phyloP scores from a whole-genome alignment of 2,797 vertebrate species.

The Argyrosomus regius region DNA sequence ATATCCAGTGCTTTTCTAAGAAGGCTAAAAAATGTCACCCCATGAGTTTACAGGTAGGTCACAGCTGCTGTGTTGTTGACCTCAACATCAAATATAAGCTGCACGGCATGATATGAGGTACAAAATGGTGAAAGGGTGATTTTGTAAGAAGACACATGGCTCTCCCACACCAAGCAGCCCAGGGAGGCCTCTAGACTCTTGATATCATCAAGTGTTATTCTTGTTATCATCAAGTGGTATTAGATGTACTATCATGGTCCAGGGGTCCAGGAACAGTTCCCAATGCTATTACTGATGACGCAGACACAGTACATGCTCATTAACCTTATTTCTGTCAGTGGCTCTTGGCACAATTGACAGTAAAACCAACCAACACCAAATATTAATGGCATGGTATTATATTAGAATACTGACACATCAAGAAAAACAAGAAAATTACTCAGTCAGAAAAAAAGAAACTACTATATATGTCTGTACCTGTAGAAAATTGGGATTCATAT shows the following conservation, averaged over 20 bases:
- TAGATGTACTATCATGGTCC: neutral
- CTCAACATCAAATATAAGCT: neutral
- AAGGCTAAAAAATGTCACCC: neutral
- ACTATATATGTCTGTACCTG: neutral
- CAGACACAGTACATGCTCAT: neutral
- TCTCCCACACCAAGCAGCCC: neutral
- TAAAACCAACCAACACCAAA: neutral
- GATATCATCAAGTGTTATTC: neutral
- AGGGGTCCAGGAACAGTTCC: neutral
- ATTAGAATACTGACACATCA: neutral
- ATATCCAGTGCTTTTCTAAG: neutral
- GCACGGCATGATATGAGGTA: neutral
- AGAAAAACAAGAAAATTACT: neutral
- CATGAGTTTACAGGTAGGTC: too few species aligned
- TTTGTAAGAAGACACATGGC: neutral
- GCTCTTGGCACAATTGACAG: conserved; percentile 7
- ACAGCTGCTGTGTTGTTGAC: neutral
- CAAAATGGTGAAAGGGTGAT: neutral
- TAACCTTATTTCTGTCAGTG: neutral
- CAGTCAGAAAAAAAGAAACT: neutral
- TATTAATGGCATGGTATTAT: neutral
- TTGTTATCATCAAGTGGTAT: neutral
- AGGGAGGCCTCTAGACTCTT: neutral
- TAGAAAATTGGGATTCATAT: conserved; percentile 11
- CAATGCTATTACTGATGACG: neutral